Evolutionary conservation across 2,113 vertebrate species (phyloP).

Genomic region (Ranitomeya variabilis): DNA sequence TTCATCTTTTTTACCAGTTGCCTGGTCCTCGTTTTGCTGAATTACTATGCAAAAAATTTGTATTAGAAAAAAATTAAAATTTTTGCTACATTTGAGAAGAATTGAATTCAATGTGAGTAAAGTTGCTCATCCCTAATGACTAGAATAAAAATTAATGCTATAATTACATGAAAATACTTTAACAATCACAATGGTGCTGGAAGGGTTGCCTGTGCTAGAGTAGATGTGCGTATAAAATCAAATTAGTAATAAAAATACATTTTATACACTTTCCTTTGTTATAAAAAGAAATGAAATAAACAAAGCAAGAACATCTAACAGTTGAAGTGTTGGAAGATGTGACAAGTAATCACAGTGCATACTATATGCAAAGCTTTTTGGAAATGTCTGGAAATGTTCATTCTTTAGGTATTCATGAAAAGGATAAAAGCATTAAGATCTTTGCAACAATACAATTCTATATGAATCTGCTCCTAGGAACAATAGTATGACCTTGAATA

Average conservation of each 20-base stretch:
- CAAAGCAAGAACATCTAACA: neutral
- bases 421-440: neutral
- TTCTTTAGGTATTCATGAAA: neutral
- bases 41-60: too few species aligned
- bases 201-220: neutral
- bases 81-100: too few species aligned
- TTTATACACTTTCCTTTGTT: neutral
- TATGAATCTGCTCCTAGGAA: neutral
- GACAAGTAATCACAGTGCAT: neutral
- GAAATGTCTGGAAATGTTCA: constrained; percentile 9
- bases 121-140: neutral
- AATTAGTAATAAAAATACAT: neutral
- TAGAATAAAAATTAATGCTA: neutral
- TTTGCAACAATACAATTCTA: neutral
- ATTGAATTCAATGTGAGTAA: too few species aligned
- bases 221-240: neutral
- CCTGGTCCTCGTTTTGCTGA: too few species aligned
- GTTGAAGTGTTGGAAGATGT: neutral
- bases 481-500: constrained; percentile 13
- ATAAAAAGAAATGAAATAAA: neutral
- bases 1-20: too few species aligned
- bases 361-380: neutral
- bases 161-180: neutral
- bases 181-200: neutral
- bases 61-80: too few species aligned